phyloP scores from a whole-genome alignment of 2,113 vertebrate species.

The Tetraodon nigroviridis region DNA sequence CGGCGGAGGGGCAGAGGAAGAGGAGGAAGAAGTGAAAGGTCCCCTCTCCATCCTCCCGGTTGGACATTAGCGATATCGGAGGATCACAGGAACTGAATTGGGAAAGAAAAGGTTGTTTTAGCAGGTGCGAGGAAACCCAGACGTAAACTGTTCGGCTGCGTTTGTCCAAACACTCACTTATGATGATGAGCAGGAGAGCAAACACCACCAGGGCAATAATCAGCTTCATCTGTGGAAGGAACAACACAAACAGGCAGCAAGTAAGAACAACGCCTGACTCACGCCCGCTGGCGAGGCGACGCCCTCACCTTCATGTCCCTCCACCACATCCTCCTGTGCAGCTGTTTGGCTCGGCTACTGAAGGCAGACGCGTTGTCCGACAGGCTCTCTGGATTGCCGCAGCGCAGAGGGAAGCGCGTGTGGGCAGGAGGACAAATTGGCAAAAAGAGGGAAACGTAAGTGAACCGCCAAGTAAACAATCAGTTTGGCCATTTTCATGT shows the following conservation, averaged over 20 bases:
- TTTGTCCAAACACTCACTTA: slow-evolving; percentile 79
- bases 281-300: background rate
- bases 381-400: slow-evolving; percentile 81
- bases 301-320: slow-evolving; percentile 87
- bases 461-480: slow-evolving; percentile 12
- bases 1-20: slow-evolving; percentile 20
- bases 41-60: slow-evolving; percentile 28
- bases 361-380: slow-evolving; percentile 97
- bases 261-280: background rate
- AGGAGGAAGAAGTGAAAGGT: slow-evolving; percentile 26
- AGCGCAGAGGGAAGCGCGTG: slow-evolving; percentile 40
- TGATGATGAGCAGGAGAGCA: slow-evolving; percentile 87
- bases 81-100: slow-evolving; percentile 73
- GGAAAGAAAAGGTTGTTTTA: background rate
- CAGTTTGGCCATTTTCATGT: background rate
- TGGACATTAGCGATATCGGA: slow-evolving; percentile 69
- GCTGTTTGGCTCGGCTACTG: slow-evolving; percentile 96
- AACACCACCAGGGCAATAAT: slow-evolving; percentile 84
- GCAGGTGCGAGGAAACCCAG: no score
- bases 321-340: slow-evolving; percentile 98
- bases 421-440: slow-evolving; percentile 1
- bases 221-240: slow-evolving; percentile 85
- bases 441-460: background rate
- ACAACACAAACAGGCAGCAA: background rate
- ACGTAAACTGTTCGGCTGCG: background rate